A percentile compares a stretch with the other conserved stretches of the same genome.
phyloP scores from a whole-genome alignment of 2,113 vertebrate genomes.

The Crotophaga sulcirostris region DNA sequence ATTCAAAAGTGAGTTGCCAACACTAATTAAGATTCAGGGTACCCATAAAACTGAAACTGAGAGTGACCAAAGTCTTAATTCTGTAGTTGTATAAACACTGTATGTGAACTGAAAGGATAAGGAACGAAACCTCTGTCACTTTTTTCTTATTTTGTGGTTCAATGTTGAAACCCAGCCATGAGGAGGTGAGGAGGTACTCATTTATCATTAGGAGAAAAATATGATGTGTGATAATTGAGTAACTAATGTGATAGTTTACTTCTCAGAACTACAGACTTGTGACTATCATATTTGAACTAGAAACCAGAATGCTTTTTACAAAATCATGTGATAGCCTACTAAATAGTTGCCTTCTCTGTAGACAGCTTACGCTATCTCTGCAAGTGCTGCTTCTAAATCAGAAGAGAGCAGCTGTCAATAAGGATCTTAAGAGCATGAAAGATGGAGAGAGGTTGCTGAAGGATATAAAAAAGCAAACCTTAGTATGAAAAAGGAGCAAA shows the following conservation, averaged over 20 bases:
- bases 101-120: background rate
- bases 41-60: background rate
- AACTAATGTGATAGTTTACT: background rate
- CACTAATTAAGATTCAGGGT: background rate
- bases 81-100: background rate
- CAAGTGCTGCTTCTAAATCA: background rate
- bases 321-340: background rate
- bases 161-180: background rate
- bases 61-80: background rate
- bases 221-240: background rate
- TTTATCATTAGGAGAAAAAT: background rate
- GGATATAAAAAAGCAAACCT: background rate
- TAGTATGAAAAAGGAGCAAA: background rate
- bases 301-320: background rate
- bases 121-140: background rate
- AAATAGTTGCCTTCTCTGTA: background rate
- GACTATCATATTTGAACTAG: background rate
- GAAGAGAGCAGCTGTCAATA: background rate
- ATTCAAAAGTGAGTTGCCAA: background rate
- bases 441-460: background rate
- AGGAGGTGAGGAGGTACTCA: background rate
- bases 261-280: background rate
- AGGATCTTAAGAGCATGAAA: background rate
- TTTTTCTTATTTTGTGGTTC: background rate
- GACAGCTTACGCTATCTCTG: background rate